Conservation (phyloP, 2,113 vertebrate species). For the Puffinus mauretanicus region DNA sequence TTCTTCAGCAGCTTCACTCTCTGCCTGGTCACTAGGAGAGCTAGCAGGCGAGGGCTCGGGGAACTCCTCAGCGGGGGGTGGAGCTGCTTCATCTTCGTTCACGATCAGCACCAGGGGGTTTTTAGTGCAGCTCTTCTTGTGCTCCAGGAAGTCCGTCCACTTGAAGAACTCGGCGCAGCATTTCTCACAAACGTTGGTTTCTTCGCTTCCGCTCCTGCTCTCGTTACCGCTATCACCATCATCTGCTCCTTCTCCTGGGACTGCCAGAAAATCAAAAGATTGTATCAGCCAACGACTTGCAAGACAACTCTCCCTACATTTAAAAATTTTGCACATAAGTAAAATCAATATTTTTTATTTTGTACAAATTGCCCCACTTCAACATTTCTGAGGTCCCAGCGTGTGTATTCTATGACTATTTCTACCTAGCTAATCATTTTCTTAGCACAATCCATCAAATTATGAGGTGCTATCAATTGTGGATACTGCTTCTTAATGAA, state of each 20-base stretch:
- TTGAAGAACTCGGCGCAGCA: conserved; percentile 99
- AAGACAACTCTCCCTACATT: conserved; percentile 74
- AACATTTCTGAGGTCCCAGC: conserved; percentile 82
- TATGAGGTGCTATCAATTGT: conserved; percentile 99
- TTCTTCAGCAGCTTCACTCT: conserved; percentile 90
- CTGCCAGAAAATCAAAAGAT: conserved; percentile 83
- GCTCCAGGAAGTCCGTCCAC: conserved; percentile 94
- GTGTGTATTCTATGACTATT: conserved; percentile 80
- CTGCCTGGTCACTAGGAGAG: conserved; percentile 85
- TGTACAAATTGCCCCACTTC: conserved; percentile 92
- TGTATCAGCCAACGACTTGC: conserved; percentile 78
- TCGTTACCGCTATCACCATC: conserved; percentile 93
- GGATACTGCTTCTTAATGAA: conserved; percentile 98
- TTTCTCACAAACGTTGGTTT: conserved; percentile 91
- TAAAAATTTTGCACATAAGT: conserved; percentile 87
- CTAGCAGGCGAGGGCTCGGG: conserved; percentile 86
- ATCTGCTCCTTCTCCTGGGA: conserved; percentile 86
- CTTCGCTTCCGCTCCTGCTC: conserved; percentile 93
- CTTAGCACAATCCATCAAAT: conserved; percentile 99
- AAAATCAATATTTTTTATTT: conserved; percentile 93
- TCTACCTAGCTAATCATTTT: conserved; percentile 97
- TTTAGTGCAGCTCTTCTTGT: conserved; percentile 92
- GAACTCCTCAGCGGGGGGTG: conserved; percentile 81
- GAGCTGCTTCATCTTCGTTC: conserved; percentile 88
- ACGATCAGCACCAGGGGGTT: conserved; percentile 94